phyloP scores from a whole-genome alignment of 2,888 invertebrate species.

The Sinhomidia bicolor region DNA sequence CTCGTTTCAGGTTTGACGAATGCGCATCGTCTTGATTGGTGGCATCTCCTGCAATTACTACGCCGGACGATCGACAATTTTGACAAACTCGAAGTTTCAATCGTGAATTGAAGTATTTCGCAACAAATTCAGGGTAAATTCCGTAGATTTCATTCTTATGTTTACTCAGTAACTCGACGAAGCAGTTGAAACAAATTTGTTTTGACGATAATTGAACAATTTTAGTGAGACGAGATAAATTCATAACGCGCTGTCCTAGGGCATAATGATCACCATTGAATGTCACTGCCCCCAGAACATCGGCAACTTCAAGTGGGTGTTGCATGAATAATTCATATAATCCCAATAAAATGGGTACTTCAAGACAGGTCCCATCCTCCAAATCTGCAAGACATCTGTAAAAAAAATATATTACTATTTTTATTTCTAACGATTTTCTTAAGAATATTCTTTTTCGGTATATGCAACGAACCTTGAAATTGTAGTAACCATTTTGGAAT shows the following conservation, averaged over 20 bases:
- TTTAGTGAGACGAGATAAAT: slow-evolving; percentile 67
- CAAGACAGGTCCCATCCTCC: slow-evolving; percentile 58
- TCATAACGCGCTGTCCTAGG: slow-evolving; percentile 72
- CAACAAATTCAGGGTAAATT: slow-evolving; percentile 70
- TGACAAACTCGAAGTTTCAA: slow-evolving; percentile 58
- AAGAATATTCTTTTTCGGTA: not conserved
- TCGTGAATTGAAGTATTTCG: slow-evolving; percentile 59
- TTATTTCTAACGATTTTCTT: too few species aligned
- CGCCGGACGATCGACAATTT: slow-evolving; percentile 51
- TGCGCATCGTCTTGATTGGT: too few species aligned
- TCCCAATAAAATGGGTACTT: slow-evolving; percentile 74
- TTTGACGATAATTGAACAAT: slow-evolving; percentile 75
- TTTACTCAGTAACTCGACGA: not conserved
- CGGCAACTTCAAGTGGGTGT: slow-evolving; percentile 75
- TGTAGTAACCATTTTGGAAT: slow-evolving; percentile 70
- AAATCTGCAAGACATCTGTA: slow-evolving; percentile 73
- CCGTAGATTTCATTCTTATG: slow-evolving; percentile 42
- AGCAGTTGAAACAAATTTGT: slow-evolving; percentile 77
- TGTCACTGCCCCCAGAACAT: slow-evolving; percentile 57
- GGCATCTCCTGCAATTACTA: not conserved
- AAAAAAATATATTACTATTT: too few species aligned
- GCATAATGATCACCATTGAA: slow-evolving; percentile 76
- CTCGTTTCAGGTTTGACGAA: too few species aligned
- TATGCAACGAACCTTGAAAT: slow-evolving; percentile 62
- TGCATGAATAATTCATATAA: slow-evolving; percentile 73